Conservation (phyloP, 2,888 invertebrate species). For the Rhagophthalmus giganteus region DNA sequence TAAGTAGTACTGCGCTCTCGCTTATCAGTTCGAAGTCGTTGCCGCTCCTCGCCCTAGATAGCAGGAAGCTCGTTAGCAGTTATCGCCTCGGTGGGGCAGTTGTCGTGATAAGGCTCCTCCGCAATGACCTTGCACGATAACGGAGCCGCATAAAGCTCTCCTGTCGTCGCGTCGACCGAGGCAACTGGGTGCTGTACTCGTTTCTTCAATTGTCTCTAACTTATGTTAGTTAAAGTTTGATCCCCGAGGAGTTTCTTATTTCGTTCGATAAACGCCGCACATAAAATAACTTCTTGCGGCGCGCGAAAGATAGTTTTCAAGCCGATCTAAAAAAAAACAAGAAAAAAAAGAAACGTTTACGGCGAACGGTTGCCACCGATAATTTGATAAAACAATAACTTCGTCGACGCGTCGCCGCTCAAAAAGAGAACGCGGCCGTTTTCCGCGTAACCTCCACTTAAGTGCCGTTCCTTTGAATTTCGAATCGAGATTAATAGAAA, state of each 20-base stretch:
- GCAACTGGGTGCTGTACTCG: conserved; percentile 9
- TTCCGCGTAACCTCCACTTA: no score
- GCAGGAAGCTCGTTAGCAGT: conserved; percentile 47
- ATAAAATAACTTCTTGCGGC: no score
- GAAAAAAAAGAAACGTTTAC: no score
- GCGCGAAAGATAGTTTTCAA: no score
- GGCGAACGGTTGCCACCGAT: no score
- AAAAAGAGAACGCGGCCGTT: no score
- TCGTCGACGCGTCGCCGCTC: no score
- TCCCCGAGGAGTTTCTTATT: conserved; percentile 1
- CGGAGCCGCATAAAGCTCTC: conserved; percentile 36
- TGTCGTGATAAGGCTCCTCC: conserved; percentile 45
- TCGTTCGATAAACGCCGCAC: background rate
- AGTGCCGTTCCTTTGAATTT: background rate
- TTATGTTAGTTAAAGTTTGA: conserved; percentile 6
- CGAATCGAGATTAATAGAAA: no score
- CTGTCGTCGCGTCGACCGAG: conserved; percentile 12
- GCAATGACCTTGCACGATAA: conserved; percentile 40
- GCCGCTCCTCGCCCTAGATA: conserved; percentile 37
- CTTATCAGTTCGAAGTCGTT: conserved; percentile 25
- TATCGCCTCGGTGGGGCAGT: conserved; percentile 49
- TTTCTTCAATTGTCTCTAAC: conserved; percentile 14
- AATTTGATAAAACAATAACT: no score
- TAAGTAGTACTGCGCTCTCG: conserved; percentile 17
- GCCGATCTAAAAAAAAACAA: no score